These are phyloP conservation scores for Ammodramus savannarum DNA, from an alignment of 2,113 vertebrate genomes.

Conservation along the genomic window DNA sequence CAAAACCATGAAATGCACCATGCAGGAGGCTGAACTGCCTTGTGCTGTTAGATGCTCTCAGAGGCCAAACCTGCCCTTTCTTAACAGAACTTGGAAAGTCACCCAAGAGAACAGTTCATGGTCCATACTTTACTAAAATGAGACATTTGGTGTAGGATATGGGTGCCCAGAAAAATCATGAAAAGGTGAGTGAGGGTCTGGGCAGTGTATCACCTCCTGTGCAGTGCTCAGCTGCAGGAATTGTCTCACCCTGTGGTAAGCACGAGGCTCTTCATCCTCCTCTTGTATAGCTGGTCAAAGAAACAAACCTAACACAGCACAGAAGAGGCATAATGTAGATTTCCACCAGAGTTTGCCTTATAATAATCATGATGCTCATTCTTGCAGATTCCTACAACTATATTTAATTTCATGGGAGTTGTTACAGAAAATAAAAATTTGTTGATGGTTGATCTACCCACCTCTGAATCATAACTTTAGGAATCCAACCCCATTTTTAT, in stretches of 20 bases:
- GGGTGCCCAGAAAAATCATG: background rate
- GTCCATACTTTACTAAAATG: background rate
- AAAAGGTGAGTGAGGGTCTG: background rate
- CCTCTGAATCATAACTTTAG: background rate
- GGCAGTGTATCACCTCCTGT: fast-evolving
- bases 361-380: background rate
- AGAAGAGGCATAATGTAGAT: background rate
- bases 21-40: background rate
- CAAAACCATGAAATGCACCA: background rate
- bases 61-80: background rate
- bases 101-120: background rate
- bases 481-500: background rate
- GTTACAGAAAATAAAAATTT: background rate
- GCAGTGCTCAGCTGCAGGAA: background rate
- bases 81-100: background rate
- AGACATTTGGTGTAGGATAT: background rate
- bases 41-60: background rate
- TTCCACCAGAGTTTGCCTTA: background rate
- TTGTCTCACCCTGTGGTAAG: background rate
- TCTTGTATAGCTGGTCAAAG: background rate
- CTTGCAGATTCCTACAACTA: background rate
- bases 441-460: background rate
- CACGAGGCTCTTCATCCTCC: background rate
- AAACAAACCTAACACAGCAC: background rate
- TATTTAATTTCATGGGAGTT: background rate